These are phyloP conservation scores for Charaxes varanes DNA, from an alignment of 1,140 invertebrate species.

Conservation along the genomic window DNA sequence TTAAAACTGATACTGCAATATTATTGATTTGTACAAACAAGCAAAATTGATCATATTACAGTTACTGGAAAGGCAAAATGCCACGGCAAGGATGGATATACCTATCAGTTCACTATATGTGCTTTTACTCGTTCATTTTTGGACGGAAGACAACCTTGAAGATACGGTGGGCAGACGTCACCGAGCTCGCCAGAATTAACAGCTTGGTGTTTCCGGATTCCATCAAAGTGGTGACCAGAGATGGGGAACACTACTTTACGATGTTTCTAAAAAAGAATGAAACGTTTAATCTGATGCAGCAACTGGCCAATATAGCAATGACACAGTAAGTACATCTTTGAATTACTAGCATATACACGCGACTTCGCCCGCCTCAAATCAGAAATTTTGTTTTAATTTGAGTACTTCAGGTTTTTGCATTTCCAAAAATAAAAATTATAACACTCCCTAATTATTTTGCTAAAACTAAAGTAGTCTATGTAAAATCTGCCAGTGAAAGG, in stretches of 20 bases:
- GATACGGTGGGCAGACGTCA: slow-evolving; percentile 89
- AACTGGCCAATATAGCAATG: slow-evolving; percentile 97
- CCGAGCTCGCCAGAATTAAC: slow-evolving; percentile 83
- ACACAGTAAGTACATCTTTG: slow-evolving; percentile 80
- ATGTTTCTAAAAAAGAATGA: slow-evolving; percentile 93
- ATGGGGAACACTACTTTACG: slow-evolving; percentile 90
- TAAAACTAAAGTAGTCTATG: no score
- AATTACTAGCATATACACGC: no score
- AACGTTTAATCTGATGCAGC: slow-evolving; percentile 93
- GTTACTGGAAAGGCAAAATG: slow-evolving; percentile 94
- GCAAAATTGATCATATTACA: slow-evolving; percentile 70
- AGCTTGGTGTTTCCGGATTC: slow-evolving; percentile 90
- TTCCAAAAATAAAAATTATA: no score
- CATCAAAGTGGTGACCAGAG: slow-evolving; percentile 88
- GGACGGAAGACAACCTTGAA: slow-evolving; percentile 92
- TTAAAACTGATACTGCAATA: slow-evolving; percentile 48
- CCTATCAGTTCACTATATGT: slow-evolving; percentile 95
- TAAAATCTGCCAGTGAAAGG: no score
- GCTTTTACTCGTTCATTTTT: slow-evolving; percentile 96
- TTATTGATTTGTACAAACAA: slow-evolving; percentile 55
- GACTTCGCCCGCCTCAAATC: no score
- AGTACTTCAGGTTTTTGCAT: no score
- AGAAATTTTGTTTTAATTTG: no score
- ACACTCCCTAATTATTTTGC: no score
- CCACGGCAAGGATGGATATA: slow-evolving; percentile 97